phyloP scores from a whole-genome alignment of 2,797 vertebrate species.

The Myiotriccus ornatus region DNA sequence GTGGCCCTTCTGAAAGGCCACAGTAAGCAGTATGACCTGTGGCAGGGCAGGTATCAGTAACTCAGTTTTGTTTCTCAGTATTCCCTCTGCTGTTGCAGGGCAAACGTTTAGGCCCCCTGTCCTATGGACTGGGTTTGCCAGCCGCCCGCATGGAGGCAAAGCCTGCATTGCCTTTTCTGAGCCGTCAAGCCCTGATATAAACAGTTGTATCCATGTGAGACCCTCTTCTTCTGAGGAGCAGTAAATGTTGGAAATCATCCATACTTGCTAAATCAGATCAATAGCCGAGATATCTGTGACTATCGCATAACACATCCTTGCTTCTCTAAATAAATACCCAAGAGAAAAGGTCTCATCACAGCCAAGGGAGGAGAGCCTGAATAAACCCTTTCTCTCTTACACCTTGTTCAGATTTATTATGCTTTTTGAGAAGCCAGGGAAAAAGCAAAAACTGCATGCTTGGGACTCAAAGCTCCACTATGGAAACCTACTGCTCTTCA shows the following conservation, averaged over 20 bases:
- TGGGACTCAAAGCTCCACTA: neutral
- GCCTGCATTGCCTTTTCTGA: neutral
- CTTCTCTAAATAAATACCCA: neutral
- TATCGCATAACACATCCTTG: neutral
- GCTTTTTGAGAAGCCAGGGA: neutral
- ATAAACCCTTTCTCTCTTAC: neutral
- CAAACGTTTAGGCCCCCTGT: accelerated
- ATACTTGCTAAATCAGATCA: neutral
- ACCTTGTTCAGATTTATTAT: neutral
- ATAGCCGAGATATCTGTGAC: neutral
- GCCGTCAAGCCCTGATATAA: neutral
- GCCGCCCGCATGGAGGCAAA: neutral
- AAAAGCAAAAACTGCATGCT: neutral
- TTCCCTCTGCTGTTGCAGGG: neutral
- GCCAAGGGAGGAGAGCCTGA: neutral
- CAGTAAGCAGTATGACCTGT: neutral
- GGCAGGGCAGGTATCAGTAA: neutral
- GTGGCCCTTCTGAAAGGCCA: neutral
- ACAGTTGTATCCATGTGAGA: neutral
- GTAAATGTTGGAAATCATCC: neutral
- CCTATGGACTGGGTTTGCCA: neutral
- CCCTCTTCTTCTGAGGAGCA: neutral
- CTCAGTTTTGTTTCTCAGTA: neutral
- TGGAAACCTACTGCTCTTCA: neutral
- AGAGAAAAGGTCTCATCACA: neutral